These are phyloP conservation scores for Dermatemys mawii DNA, from an alignment of 2,113 vertebrate genomes.

Conservation along the genomic window DNA sequence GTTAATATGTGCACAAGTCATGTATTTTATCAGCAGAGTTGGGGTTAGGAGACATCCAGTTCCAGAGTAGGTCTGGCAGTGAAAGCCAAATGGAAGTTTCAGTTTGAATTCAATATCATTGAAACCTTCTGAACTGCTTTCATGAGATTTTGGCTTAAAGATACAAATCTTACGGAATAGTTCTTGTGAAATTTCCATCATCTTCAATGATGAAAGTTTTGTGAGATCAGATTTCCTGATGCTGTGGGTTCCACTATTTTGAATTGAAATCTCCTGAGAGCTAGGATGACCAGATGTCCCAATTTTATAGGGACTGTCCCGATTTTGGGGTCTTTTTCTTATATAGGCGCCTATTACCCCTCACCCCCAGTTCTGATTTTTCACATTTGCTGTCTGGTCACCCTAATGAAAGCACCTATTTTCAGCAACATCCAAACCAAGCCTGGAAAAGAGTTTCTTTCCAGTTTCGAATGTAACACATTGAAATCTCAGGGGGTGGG, in stretches of 20 bases:
- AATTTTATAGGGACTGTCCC: no score
- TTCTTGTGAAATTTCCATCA: slow-evolving; percentile 68
- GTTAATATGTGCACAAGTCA: background rate
- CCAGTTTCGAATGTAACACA: background rate
- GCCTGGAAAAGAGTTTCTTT: background rate
- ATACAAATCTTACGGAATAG: slow-evolving; percentile 39
- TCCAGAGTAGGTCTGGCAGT: background rate
- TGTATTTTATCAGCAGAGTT: background rate
- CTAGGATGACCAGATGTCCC: no score
- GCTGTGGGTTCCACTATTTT: background rate
- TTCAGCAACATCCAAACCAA: slow-evolving; percentile 57
- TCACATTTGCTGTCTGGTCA: no score
- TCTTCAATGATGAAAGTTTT: slow-evolving; percentile 65
- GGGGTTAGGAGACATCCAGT: background rate
- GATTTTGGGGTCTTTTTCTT: no score
- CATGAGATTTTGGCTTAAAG: slow-evolving; percentile 53
- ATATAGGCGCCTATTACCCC: no score
- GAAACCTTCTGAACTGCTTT: slow-evolving; percentile 52
- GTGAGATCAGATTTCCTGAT: slow-evolving; percentile 70
- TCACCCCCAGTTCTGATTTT: no score
- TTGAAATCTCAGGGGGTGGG: background rate
- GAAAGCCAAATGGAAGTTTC: background rate
- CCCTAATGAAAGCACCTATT: no score
- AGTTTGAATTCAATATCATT: slow-evolving; percentile 40
- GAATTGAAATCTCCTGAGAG: slow-evolving; percentile 57